phyloP scores from a whole-genome alignment of 2,797 vertebrate genomes.

The Scarus forsteni region DNA sequence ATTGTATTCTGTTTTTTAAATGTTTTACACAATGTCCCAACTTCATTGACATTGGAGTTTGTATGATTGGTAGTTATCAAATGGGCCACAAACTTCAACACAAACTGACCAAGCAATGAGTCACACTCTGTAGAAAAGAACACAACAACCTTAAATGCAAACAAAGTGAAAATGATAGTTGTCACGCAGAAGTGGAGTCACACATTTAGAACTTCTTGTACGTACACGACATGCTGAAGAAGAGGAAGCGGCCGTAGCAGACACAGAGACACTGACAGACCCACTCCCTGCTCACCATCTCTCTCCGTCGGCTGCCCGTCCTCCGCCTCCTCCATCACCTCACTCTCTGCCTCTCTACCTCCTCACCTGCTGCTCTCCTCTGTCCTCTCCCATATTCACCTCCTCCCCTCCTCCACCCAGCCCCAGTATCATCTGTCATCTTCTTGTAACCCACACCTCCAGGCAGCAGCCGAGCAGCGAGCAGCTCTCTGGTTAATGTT shows the following conservation, averaged over 20 bases:
- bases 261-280: slow-evolving; percentile 95
- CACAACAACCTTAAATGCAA: background rate
- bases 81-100: background rate
- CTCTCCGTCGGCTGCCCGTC: slow-evolving; percentile 68
- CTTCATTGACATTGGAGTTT: too few species aligned
- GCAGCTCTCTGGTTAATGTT: slow-evolving; percentile 69
- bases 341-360: slow-evolving; percentile 37
- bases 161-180: background rate
- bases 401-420: slow-evolving; percentile 52
- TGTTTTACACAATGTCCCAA: too few species aligned
- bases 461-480: slow-evolving; percentile 70
- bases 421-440: slow-evolving; percentile 73
- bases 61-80: too few species aligned
- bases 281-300: slow-evolving; percentile 95
- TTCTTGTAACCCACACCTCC: slow-evolving; percentile 76
- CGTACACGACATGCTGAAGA: slow-evolving; percentile 98
- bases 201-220: slow-evolving; percentile 62
- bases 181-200: slow-evolving; percentile 13
- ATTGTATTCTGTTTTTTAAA: too few species aligned
- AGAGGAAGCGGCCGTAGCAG: slow-evolving; percentile 91
- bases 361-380: slow-evolving; percentile 51
- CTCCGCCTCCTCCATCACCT: slow-evolving; percentile 65
- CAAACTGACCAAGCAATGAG: background rate
- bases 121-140: slow-evolving; percentile 1
- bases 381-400: slow-evolving; percentile 8